Evolutionary conservation across 1,140 invertebrate species (phyloP), one percentile per base, ranked within the genome.

Genomic region (Paraescarpia echinospica): DNA sequence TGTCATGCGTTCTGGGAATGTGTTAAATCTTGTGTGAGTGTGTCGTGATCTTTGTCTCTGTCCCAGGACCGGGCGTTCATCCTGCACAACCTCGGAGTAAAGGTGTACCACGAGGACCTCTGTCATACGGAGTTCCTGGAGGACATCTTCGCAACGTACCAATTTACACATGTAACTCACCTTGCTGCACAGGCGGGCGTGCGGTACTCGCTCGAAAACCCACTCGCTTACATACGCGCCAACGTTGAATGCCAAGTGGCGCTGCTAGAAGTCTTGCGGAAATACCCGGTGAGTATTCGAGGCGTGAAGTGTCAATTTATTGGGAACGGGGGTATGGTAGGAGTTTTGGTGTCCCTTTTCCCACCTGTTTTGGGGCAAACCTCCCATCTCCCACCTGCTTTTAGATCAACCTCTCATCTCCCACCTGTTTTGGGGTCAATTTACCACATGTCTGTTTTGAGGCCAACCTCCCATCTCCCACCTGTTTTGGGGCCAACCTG

Each of bases 131-230:
- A 34, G n/a, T 92, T 92, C 48, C 90, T 93, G 22, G 33, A 89
- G 31, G 92, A 35, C 18, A 9, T 92, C 33, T 77, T 93, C 31
- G n/a, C 33, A 1, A 41, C 27, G 34, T 90, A 92, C 92, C 90
- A 93, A 6, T 92, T 93, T 35, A 91, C 90, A 51, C 93, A 92
- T 34, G 92, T 93, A 31, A 34, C 89, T 33, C 93, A 93, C 92
- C 41, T 93, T 12, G 93, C 92, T 1, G 93, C 92, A 35, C 93
- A 93, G 41, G 93, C 93, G 33, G 93, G 93, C 8, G 93, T 93
- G 8, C 48, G 93, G 31, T 93, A 93, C 48, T 93, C 93, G 27
- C 33, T 93, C 33, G 33, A 93, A n/a, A 92, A 93, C 91, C 93
- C 93, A 34, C 35, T 92, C 59, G 92, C 93, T 77, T 93, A 93